Base-by-base conservation (phyloP, 1,140 invertebrate species). In the Leptopilina boulardi region DNA sequence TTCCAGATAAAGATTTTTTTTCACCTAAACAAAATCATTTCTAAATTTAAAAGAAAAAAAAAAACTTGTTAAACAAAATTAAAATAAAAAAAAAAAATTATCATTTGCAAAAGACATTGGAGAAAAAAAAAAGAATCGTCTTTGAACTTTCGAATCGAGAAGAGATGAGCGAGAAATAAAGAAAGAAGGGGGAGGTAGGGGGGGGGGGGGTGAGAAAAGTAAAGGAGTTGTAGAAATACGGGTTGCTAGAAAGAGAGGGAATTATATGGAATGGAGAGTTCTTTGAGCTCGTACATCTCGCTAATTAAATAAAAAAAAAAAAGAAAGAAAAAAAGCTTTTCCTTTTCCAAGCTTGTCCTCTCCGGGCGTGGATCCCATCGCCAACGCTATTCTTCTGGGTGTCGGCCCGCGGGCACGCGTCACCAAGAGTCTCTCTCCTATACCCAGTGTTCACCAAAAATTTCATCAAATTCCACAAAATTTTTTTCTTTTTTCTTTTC, bases 241-340 rank as follows among this genome's bases (percentile, higher is more conserved):
- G 18, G 26, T n/a, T 70, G 30, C 26, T 11, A 80, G 51, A 73
- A 47, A 73, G 18, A 44, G 15, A 59, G 59, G 26, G 26, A 30
- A 9, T 38, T 38, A 44, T 66, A 56, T 66, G 23, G n/a, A 56
- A 66, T 41, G 71, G 71, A 75, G 81, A 82, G 82, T 80, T 83
- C 84, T 87, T 88, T 85, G 86, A 88, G 80, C 79, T 79, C 83
- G 84, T 85, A 84, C 84, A 87, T 87, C 82, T 88, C 81, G 83
- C 84, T 89, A 89, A 89, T 89, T 88, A 87, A 89, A 89, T 89
- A 86, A 88, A 87, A 82, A n/a, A n/a, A n/a, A n/a, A n/a, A n/a
- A n/a, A n/a, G n/a, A n/a, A n/a, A n/a, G n/a, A n/a, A n/a, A n/a
- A 87, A 87, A 85, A 78, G 73, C 77, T 77, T 80, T 71, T 75